Conservation (phyloP, 2,888 invertebrate species). For the Drosophila nr. fundita region DNA sequence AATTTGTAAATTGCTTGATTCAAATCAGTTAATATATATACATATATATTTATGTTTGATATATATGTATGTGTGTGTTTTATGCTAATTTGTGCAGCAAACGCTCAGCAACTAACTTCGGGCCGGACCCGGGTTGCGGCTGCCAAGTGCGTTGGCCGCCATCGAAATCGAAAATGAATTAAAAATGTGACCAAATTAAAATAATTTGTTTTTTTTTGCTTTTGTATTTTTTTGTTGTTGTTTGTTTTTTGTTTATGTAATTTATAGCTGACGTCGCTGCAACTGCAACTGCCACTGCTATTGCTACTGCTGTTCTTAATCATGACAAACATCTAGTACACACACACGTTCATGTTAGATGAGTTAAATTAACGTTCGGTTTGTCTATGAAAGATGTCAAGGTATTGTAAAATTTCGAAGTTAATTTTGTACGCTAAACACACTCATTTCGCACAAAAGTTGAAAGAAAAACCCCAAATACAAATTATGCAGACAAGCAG, state of each 20-base stretch:
- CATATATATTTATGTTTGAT: neutral
- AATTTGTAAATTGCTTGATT: slow-evolving; percentile 12
- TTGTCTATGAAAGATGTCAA: slow-evolving; percentile 81
- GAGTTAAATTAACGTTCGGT: slow-evolving; percentile 79
- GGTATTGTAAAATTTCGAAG: slow-evolving; percentile 68
- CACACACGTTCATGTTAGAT: slow-evolving; percentile 52
- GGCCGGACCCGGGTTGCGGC: slow-evolving; percentile 9
- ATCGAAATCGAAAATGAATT: slow-evolving; percentile 41
- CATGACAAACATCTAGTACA: slow-evolving; percentile 39
- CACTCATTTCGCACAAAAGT: slow-evolving; percentile 38
- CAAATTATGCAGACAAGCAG: slow-evolving; percentile 8
- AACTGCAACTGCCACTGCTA: slow-evolving; percentile 3
- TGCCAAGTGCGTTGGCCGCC: slow-evolving; percentile 11
- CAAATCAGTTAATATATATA: neutral
- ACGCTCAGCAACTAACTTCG: slow-evolving; percentile 6
- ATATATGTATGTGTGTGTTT: slow-evolving; percentile 5
- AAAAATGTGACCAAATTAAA: slow-evolving; percentile 68
- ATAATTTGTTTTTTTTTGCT: slow-evolving; percentile 39
- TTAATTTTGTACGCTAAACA: slow-evolving; percentile 65
- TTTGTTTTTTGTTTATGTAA: slow-evolving; percentile 38
- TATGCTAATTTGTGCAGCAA: slow-evolving; percentile 48
- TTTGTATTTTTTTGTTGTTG: slow-evolving; percentile 23
- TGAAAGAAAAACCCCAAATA: slow-evolving; percentile 15
- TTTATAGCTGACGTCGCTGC: slow-evolving; percentile 39
- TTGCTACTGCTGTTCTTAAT: slow-evolving; percentile 30